Evolutionary conservation across 1,140 invertebrate species (phyloP), one percentile per base, ranked within the genome.

Genomic region (Maniola jurtina): DNA sequence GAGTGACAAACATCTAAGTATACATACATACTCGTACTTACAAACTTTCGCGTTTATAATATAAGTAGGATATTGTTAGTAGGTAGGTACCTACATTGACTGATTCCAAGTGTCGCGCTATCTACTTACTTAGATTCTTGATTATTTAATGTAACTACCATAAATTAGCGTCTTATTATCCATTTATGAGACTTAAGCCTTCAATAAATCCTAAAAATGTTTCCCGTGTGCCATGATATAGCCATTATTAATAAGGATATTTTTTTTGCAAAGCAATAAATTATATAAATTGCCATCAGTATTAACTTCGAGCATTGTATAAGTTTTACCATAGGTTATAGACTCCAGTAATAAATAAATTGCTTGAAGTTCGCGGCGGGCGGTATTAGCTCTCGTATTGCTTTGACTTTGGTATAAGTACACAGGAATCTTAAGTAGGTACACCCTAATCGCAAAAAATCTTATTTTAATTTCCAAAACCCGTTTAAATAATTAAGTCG

Each of bases 191-290:
- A 42, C 14, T 42, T 63, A 63, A 38, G 36, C 16, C 11, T 11
- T 55, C 33, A 25, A 61, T 61, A 68, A 66, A 66, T 55, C 55
- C 56, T 66, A 61, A 62, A 72, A 68, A 64, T 66, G 67, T 57
- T 72, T 38, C 38, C 52, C n/a, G 48, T 38, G 25, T 56, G 64
- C 64, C 64, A 36, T 66, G 50, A 64, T 66, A 61, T 55, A 14
- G 56, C n/a, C 57, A 56, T 66, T 64, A 35, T 56, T 57, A 68
- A 67, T 57, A 61, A 55, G 48, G 52, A 66, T 72, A 61, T 68
- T n/a, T 65, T 65, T 72, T 36, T 68, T 45, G 57, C 64, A 52
- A 57, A 42, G 66, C 40, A 40, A 71, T 76, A 76, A 76, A 76
- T 73, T 66, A 72, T 45, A 70, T 25, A 70, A 70, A 70, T 63